phyloP scores from a whole-genome alignment of 2,113 vertebrate genomes.

The Murina feae region DNA sequence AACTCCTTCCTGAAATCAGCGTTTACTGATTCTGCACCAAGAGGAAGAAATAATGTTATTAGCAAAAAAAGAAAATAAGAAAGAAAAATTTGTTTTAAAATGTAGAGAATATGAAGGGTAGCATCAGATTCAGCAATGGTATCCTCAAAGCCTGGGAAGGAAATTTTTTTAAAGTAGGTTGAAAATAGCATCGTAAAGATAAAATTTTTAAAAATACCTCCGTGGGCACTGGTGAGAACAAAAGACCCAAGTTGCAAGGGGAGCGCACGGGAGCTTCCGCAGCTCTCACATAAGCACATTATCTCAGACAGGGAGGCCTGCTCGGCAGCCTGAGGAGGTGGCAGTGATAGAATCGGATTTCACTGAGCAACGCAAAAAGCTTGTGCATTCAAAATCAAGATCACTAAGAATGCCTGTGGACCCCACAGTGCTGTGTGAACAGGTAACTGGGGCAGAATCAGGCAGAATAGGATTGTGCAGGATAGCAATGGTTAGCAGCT shows the following conservation, averaged over 20 bases:
- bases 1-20: neutral
- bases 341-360: neutral
- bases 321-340: neutral
- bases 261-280: neutral
- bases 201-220: slow-evolving; percentile 67
- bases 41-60: neutral
- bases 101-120: neutral
- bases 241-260: neutral
- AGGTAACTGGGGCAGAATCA: neutral
- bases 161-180: neutral
- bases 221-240: slow-evolving; percentile 23
- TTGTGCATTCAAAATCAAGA: neutral
- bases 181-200: slow-evolving; percentile 60
- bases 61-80: neutral
- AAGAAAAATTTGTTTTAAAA: neutral
- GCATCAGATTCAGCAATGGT: slow-evolving; percentile 21
- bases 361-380: neutral
- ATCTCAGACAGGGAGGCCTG: neutral
- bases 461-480: neutral
- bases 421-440: neutral
- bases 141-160: slow-evolving; percentile 30
- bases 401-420: neutral
- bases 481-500: neutral
- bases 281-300: neutral
- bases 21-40: neutral